Conservation (phyloP, 2,888 invertebrate genomes). For the Cryptops parisi region DNA sequence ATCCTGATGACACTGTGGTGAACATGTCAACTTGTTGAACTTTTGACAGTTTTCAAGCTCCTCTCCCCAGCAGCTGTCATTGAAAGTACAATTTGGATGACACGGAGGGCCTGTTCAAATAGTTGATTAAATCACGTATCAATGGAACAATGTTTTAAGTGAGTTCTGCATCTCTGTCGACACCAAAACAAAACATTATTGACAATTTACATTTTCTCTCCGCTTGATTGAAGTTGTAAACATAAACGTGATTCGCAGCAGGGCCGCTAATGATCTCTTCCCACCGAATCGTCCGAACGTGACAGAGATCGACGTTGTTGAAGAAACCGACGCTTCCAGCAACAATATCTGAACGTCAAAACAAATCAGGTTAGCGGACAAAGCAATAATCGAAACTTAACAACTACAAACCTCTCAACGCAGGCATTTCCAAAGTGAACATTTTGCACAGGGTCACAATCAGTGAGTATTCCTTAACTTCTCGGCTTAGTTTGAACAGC, state of each 20-base stretch:
- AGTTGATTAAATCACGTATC: neutral
- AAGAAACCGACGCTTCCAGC: conserved; percentile 81
- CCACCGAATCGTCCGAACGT: conserved; percentile 85
- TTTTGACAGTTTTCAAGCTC: conserved; percentile 85
- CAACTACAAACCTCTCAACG: conserved; percentile 45
- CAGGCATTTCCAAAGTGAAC: conserved; percentile 71
- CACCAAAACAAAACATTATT: neutral
- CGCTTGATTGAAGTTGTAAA: conserved; percentile 61
- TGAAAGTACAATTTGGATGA: conserved; percentile 21
- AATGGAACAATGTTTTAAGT: too few species aligned
- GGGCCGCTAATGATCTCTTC: conserved; percentile 76
- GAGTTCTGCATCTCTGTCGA: too few species aligned
- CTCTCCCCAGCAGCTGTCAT: conserved; percentile 85
- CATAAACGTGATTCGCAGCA: conserved; percentile 54
- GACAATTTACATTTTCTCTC: conserved; percentile 59
- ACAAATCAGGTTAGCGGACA: neutral
- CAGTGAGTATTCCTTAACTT: conserved; percentile 68
- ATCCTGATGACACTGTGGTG: conserved; percentile 84
- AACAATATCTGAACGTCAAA: conserved; percentile 59
- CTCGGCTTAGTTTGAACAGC: conserved; percentile 67
- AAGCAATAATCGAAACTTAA: too few species aligned
- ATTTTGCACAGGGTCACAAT: conserved; percentile 77
- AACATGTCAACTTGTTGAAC: conserved; percentile 84
- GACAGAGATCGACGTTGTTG: conserved; percentile 88
- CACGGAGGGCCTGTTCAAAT: conserved; percentile 26